Base-by-base conservation (phyloP, 2,113 vertebrate genomes). In the Trematocara unimaculatum region DNA sequence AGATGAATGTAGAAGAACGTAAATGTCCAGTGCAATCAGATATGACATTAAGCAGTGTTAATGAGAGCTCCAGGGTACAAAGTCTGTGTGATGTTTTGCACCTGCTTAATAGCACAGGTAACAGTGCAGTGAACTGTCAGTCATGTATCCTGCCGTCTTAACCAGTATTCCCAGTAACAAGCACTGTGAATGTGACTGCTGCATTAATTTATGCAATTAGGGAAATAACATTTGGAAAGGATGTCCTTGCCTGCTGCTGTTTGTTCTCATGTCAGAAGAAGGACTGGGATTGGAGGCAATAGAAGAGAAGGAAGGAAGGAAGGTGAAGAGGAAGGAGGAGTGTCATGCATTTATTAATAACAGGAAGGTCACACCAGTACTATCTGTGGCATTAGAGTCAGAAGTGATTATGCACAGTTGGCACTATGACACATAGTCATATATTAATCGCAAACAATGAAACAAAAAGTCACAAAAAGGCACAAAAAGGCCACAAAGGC, bases 321-420 rank as follows among this genome's bases (percentile, higher is more conserved):
- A 92, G 88, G 89, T 93, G 89, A 92, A 87, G 83, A 92, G 91
- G 92, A 94, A 94, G 87, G 88, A 93, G 70, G 86, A 89, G 87
- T 90, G 87, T 51, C 84, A 86, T 79, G 88, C 84, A 93, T 93
- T 91, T 90, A 89, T 82, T 58, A 88, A 79, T 77, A 70, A 86
- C 86, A 94, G 91, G 90, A 96, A 96, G 90, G 91, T 95, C 91
- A 86, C 83, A 91, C 54, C 64, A 79, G 55, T 62, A 82, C 85
- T 91, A 91, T 93, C 86, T 91, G 79, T 88, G 89, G 58, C 81
- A 92, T 95, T 89, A 91, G 54, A 91, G 56, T 83, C 42, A 83
- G 42, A 85, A 72, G 23, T 89, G 89, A 90, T 90, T 90, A 81
- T 85, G 49, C 23, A 83, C 15, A 40, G 60, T 62, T 67, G 85